A percentile compares a stretch with the other conserved stretches of the same genome.
These are phyloP conservation scores for Cygnus atratus DNA, from an alignment of 2,113 vertebrate genomes.

Conservation along the genomic window DNA sequence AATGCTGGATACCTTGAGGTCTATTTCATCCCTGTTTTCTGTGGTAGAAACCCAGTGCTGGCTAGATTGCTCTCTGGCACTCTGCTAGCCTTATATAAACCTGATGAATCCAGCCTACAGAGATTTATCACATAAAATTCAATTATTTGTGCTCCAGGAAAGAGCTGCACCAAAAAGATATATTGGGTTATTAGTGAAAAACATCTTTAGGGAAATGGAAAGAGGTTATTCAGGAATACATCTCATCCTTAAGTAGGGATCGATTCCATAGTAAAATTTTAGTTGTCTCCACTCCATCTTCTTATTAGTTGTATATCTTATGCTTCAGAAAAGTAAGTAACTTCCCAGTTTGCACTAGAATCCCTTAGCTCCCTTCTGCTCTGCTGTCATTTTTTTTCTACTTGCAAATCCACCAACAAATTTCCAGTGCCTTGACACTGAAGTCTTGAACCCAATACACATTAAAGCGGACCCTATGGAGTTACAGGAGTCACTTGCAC, in stretches of 20 bases:
- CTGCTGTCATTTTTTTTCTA: neutral
- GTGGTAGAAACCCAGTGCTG: neutral
- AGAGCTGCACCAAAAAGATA: neutral
- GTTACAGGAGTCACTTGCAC: neutral
- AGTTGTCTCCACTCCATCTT: neutral
- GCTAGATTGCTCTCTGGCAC: neutral
- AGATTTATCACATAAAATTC: neutral
- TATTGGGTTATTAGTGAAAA: neutral
- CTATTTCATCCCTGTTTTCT: neutral
- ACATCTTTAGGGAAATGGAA: neutral
- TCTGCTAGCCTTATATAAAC: neutral
- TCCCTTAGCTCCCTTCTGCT: neutral
- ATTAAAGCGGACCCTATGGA: neutral
- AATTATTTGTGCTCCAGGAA: neutral
- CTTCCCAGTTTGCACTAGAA: neutral
- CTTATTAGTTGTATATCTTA: neutral
- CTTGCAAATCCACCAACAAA: neutral
- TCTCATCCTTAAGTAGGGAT: neutral
- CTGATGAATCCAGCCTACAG: neutral
- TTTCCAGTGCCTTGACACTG: neutral
- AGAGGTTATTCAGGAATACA: neutral
- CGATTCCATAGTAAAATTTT: neutral
- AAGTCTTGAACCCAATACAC: neutral
- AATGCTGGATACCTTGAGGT: neutral
- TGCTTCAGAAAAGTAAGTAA: neutral